These are phyloP conservation scores for Orius insidiosus DNA, from an alignment of 1,140 invertebrate species.

Conservation along the genomic window DNA sequence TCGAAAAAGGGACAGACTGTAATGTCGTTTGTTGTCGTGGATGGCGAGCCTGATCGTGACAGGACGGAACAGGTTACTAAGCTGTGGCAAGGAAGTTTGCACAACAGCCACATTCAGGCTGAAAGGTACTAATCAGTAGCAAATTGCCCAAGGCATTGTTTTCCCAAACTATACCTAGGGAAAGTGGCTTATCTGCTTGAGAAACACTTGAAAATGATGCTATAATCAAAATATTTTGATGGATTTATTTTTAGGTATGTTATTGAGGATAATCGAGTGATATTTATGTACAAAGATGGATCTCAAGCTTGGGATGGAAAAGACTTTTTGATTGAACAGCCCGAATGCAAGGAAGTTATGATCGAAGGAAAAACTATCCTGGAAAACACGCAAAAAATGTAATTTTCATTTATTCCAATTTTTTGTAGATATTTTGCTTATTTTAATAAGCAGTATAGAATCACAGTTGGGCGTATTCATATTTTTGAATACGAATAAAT, in stretches of 20 bases:
- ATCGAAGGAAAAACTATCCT: conserved; percentile 52
- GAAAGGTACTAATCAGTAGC: no score
- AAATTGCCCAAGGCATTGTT: not conserved
- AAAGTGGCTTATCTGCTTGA: not conserved
- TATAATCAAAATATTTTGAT: conserved; percentile 14
- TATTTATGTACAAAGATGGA: conserved; percentile 94
- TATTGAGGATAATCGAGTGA: conserved; percentile 75
- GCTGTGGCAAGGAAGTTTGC: conserved; percentile 82
- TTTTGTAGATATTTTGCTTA: no score
- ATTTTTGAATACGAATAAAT: no score
- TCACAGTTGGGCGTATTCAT: no score
- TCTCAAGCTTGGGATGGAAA: conserved; percentile 89
- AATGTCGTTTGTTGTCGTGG: conserved; percentile 90
- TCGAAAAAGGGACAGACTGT: conserved; percentile 88
- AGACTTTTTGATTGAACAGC: conserved; percentile 77
- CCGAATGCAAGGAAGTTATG: conserved; percentile 42
- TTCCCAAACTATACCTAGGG: no score
- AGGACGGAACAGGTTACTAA: conserved; percentile 72
- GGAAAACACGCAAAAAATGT: conserved; percentile 23
- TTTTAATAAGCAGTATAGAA: no score
- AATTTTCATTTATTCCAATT: not conserved
- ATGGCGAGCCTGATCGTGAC: conserved; percentile 49
- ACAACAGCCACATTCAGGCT: conserved; percentile 87
- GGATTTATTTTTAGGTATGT: conserved; percentile 63
- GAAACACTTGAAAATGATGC: conserved; percentile 2